Conservation (phyloP, 1,140 invertebrate species). For the Solenopsis invicta region DNA sequence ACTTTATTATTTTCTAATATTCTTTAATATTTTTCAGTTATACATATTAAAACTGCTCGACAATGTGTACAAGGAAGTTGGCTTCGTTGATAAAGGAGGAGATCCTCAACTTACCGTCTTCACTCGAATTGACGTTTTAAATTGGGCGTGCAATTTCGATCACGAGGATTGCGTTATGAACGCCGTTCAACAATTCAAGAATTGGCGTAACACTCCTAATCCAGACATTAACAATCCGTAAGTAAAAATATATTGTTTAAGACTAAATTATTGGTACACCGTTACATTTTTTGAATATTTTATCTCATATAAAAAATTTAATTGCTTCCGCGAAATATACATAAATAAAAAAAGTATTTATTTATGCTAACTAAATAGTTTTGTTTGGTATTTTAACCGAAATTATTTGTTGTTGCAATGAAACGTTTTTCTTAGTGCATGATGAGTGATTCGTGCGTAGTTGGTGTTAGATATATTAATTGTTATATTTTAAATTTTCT, state of each 20-base stretch:
- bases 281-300: background rate
- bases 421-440: no score
- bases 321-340: no score
- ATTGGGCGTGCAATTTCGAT: slow-evolving; percentile 91
- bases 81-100: slow-evolving; percentile 88
- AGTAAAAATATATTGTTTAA: slow-evolving; percentile 78
- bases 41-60: slow-evolving; percentile 90
- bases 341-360: no score
- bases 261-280: slow-evolving; percentile 25
- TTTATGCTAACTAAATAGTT: no score
- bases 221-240: slow-evolving; percentile 92
- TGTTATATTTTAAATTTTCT: background rate
- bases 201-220: slow-evolving; percentile 90
- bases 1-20: background rate
- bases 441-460: no score
- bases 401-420: no score
- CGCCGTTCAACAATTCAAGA: slow-evolving; percentile 90
- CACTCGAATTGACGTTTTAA: slow-evolving; percentile 91
- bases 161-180: slow-evolving; percentile 90
- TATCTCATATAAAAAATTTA: no score
- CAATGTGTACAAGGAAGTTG: slow-evolving; percentile 90
- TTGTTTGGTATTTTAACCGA: no score
- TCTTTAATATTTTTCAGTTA: slow-evolving; percentile 86
- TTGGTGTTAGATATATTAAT: background rate
- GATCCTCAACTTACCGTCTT: slow-evolving; percentile 90